Evolutionary conservation across 2,888 invertebrate species (phyloP), one percentile per base, ranked within the genome.

Genomic region (Gymnosoma rotundatum): DNA sequence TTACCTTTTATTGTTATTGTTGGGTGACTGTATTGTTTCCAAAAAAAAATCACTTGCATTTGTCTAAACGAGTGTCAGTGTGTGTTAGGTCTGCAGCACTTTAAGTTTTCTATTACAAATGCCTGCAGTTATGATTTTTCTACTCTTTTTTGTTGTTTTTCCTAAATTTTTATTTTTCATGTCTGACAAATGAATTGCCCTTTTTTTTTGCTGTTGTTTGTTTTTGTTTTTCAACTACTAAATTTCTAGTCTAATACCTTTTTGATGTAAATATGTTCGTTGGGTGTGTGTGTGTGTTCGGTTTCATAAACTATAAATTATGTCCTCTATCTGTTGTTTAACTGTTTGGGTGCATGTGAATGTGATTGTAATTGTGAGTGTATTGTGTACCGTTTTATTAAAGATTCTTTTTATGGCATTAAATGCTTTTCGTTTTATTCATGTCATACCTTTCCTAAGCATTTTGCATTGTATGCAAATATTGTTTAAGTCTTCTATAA

Each of bases 241-340:
- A 38, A 58, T 58, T 79, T 73, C 58, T 60, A 60, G 66, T 48
- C 72, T 67, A 18, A 52, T 66, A 54, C 66, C 67, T 67, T 36
- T 58, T 32, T 45, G 9, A 2, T 50, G 69, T 18, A 63, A 54
- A 54, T 52, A 18, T 38, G 3, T 14, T 54, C 18, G 16, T 32
- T 32, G 7, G 2, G 6, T 32, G 7, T 32, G 8, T 32, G 32
- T 0, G 8, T 69, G 20, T 56, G 54, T 25, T 48, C 21, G 12
- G 54, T 42, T 16, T 48, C 8, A 52, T 52, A 61, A 60, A 50
- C 72, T 61, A 76, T 83, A 83, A 83, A 83, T 83, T 83, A 66
- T 83, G 61, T 67, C 72, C 83, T 67, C 54, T 67, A 66, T 56
- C 75, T 58, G 45, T 38, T 36, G 52, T 73, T 18, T 42, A 9